Evolutionary conservation across 2,888 invertebrate genomes (phyloP).

Genomic region (Tachina fera): DNA sequence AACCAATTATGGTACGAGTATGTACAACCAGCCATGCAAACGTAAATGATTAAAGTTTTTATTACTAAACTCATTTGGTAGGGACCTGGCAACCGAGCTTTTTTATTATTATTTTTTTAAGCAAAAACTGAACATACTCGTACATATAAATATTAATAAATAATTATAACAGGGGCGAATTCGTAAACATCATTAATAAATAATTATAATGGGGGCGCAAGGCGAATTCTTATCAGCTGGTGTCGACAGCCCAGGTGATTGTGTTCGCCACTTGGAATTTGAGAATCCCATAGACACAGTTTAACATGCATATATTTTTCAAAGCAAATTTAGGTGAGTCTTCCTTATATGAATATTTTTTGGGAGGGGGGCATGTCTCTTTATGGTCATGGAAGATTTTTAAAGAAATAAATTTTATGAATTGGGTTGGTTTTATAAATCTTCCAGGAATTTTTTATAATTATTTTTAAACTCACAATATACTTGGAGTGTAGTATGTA

Average conservation of each 20-base stretch:
- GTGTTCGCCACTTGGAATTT: no score
- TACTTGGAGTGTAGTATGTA: background rate
- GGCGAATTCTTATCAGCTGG: no score
- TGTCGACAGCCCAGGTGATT: no score
- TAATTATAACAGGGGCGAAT: background rate
- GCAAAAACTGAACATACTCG: background rate
- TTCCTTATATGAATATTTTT: no score
- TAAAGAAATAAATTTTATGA: background rate
- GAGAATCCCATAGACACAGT: no score
- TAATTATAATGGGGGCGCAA: background rate
- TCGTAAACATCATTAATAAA: background rate
- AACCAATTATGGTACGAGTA: background rate
- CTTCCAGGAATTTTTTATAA: background rate
- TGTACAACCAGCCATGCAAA: background rate
- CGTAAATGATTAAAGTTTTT: constrained; percentile 6
- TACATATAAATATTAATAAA: background rate
- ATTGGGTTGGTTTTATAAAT: background rate
- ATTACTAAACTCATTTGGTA: constrained; percentile 1
- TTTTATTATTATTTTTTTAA: constrained; percentile 6
- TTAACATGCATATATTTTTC: no score
- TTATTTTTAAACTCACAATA: background rate
- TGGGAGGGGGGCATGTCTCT: constrained; percentile 13
- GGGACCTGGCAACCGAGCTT: constrained; percentile 42
- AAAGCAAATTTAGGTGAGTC: no score
- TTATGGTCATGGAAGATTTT: constrained; percentile 45